These are phyloP conservation scores for Indicator indicator DNA, from an alignment of 2,113 vertebrate genomes.

Conservation along the genomic window DNA sequence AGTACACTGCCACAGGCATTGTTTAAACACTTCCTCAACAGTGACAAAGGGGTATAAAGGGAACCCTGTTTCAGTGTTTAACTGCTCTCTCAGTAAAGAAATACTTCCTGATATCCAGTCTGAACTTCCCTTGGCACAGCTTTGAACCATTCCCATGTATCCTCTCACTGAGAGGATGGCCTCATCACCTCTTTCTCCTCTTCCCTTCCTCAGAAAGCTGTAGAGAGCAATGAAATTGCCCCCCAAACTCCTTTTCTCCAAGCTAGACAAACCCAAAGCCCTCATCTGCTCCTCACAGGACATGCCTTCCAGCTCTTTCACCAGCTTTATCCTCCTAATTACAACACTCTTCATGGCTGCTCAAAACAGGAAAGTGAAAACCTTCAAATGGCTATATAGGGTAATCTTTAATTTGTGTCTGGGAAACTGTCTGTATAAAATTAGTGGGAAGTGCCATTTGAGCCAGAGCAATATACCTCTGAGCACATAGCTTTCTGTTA, in stretches of 20 bases:
- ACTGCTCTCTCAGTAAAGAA: too few species aligned
- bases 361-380: background rate
- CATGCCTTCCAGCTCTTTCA: too few species aligned
- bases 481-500: background rate
- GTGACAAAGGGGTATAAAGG: background rate
- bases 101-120: too few species aligned
- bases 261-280: background rate
- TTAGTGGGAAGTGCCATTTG: background rate
- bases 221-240: background rate
- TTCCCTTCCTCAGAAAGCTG: background rate
- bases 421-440: background rate
- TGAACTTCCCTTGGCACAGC: too few species aligned
- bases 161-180: too few species aligned
- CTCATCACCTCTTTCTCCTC: background rate
- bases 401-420: background rate
- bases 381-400: accelerated
- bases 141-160: too few species aligned
- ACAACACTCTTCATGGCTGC: background rate
- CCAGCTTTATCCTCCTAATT: background rate
- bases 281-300: background rate
- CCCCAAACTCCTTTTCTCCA: background rate
- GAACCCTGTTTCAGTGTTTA: too few species aligned
- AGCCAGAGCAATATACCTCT: background rate
- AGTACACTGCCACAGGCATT: background rate
- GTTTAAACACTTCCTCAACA: background rate